phyloP scores from a whole-genome alignment of 2,888 invertebrate species.

The Drosophila trichaetosa region DNA sequence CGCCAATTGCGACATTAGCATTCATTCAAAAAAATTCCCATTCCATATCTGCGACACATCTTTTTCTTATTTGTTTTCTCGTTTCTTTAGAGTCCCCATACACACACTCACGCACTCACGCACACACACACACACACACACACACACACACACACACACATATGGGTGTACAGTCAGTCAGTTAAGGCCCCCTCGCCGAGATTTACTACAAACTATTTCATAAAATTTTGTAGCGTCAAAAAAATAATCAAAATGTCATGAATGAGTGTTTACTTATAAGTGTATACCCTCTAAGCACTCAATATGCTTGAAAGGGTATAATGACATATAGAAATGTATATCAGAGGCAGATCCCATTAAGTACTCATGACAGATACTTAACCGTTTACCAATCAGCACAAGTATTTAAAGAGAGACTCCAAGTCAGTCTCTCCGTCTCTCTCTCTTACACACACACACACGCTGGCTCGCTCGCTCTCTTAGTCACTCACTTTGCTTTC shows the following conservation, averaged over 20 bases:
- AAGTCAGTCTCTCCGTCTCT: not conserved
- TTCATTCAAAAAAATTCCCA: constrained; percentile 52
- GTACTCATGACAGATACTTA: not conserved
- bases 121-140: not conserved
- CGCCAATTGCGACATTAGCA: constrained; percentile 56
- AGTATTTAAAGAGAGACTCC: not conserved
- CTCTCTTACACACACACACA: not conserved
- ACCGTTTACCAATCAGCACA: not conserved
- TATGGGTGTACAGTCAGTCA: not conserved
- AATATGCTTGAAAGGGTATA: not conserved
- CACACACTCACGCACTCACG: not conserved
- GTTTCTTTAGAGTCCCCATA: constrained; percentile 6
- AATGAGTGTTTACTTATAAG: constrained; percentile 34
- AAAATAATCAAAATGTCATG: constrained; percentile 45
- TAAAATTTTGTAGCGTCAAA: constrained; percentile 47
- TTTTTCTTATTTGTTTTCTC: not conserved
- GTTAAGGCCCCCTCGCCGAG: constrained; percentile 57
- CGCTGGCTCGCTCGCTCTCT: not conserved
- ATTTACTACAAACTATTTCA: constrained; percentile 72
- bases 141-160: not conserved
- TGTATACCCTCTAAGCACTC: not conserved
- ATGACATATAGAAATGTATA: rapidly evolving
- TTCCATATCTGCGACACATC: constrained; percentile 17
- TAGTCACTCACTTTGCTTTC: not conserved
- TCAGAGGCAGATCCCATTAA: not conserved